These are phyloP conservation scores for Rhinoderma darwinii DNA, from an alignment of 2,113 vertebrate species.

Conservation along the genomic window DNA sequence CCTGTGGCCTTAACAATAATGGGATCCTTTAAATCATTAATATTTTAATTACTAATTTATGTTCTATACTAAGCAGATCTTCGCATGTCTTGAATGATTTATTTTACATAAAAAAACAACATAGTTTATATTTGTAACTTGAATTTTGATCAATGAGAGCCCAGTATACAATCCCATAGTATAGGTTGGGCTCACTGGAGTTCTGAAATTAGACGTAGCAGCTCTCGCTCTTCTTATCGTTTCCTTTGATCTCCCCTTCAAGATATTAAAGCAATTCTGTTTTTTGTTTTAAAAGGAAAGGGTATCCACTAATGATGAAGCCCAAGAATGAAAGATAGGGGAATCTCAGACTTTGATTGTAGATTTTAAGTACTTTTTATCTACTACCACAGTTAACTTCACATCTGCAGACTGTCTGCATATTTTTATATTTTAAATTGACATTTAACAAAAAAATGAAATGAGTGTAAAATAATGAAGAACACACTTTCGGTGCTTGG, in stretches of 20 bases:
- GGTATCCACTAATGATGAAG: slow-evolving; percentile 22
- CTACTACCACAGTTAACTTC: slow-evolving; percentile 14
- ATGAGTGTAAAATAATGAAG: slow-evolving; percentile 46
- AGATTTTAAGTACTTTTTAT: background rate
- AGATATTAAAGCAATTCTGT: slow-evolving; percentile 17
- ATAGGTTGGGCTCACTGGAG: background rate
- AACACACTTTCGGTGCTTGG: slow-evolving; percentile 36
- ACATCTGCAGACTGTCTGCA: slow-evolving; percentile 37
- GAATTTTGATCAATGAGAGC: background rate
- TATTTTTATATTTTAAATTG: slow-evolving; percentile 36
- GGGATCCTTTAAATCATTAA: too few species aligned
- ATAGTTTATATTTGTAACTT: background rate
- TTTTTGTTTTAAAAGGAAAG: slow-evolving; percentile 20
- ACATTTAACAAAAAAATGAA: slow-evolving; percentile 46
- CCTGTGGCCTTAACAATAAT: too few species aligned
- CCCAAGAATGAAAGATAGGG: slow-evolving; percentile 5
- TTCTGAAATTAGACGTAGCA: background rate
- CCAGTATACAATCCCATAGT: background rate
- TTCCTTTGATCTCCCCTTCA: background rate
- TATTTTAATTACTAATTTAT: too few species aligned
- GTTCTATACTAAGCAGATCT: too few species aligned
- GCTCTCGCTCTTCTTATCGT: background rate
- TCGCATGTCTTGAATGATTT: too few species aligned
- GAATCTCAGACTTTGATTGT: background rate
- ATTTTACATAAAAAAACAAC: background rate